phyloP scores from a whole-genome alignment of 2,888 invertebrate genomes.

The Dione vanillae region DNA sequence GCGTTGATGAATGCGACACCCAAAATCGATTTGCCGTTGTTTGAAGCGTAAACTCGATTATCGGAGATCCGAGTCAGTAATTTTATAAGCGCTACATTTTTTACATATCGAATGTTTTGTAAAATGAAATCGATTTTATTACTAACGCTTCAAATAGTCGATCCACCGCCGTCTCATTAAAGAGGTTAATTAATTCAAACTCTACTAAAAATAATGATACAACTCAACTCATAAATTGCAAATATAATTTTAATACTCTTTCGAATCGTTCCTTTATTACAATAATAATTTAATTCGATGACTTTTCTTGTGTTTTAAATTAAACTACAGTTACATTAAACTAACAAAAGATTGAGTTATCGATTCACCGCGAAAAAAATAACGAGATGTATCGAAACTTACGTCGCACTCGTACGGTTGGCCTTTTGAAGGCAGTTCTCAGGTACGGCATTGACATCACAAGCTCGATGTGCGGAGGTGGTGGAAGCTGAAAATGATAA shows the following conservation, averaged over 20 bases:
- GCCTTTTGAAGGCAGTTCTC: constrained; percentile 86
- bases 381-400: constrained; percentile 72
- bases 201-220: no score
- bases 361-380: no score
- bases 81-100: constrained; percentile 8
- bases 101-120: neutral
- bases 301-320: no score
- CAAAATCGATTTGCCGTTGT: constrained; percentile 32
- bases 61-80: constrained; percentile 28
- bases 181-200: no score
- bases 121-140: neutral
- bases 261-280: no score
- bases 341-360: no score
- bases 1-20: constrained; percentile 30
- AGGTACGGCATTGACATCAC: constrained; percentile 88
- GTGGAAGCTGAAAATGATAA: constrained; percentile 83
- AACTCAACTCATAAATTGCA: no score
- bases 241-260: no score
- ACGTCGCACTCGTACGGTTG: constrained; percentile 86
- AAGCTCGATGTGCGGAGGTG: constrained; percentile 89
- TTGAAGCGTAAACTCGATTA: constrained; percentile 36
- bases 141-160: no score
- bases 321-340: no score
- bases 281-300: no score
- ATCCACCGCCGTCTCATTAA: no score